These are phyloP conservation scores for Cebuella pygmaea DNA, from an alignment of 2,797 vertebrate species.

Conservation along the genomic window DNA sequence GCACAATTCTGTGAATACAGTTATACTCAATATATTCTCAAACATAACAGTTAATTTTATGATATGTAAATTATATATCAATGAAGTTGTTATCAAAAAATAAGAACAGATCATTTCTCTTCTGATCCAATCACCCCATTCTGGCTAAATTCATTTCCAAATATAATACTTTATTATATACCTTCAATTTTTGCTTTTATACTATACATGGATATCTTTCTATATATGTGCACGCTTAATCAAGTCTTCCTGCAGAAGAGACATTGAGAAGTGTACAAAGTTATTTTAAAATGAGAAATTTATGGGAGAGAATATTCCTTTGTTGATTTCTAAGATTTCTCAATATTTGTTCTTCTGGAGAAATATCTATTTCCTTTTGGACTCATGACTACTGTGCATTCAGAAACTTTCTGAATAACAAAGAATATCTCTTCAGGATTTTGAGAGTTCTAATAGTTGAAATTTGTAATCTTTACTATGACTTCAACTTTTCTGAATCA, in stretches of 20 bases:
- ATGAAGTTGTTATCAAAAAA: not conserved
- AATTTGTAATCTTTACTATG: not conserved
- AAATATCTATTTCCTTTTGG: not conserved
- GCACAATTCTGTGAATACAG: not conserved
- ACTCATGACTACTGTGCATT: not conserved
- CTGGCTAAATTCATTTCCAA: not conserved
- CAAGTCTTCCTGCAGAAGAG: not conserved
- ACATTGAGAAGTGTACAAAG: not conserved
- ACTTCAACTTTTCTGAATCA: not conserved
- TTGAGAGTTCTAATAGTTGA: not conserved
- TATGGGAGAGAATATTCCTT: not conserved
- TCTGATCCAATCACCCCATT: not conserved
- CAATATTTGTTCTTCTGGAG: not conserved
- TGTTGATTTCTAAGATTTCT: not conserved
- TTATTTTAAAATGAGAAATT: not conserved
- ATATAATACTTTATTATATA: not conserved
- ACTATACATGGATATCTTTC: not conserved
- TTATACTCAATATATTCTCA: not conserved
- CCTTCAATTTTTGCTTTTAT: not conserved
- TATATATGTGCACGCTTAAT: not conserved
- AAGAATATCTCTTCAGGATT: not conserved
- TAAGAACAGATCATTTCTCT: not conserved
- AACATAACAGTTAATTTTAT: not conserved
- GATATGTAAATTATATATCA: not conserved
- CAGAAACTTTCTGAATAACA: not conserved